These are phyloP conservation scores for Calliopsis andreniformis DNA, from an alignment of 1,140 invertebrate species.

Conservation along the genomic window DNA sequence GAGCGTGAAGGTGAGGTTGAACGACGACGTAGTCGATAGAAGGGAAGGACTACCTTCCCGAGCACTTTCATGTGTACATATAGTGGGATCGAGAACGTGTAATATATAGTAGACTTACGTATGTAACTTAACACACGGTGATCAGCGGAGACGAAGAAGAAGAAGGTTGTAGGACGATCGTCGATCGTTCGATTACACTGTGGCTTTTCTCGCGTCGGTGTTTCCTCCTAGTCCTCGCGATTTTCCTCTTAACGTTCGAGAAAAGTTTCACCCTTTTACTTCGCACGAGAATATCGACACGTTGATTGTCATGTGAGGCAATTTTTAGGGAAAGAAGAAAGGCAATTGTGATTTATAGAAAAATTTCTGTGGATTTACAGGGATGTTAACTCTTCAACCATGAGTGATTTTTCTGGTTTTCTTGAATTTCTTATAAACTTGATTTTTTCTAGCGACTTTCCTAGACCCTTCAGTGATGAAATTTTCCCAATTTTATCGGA, in stretches of 20 bases:
- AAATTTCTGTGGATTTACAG: too few species aligned
- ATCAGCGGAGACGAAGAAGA: neutral
- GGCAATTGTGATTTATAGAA: too few species aligned
- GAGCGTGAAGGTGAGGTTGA: neutral
- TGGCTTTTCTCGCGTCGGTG: conserved; percentile 27
- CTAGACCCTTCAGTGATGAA: too few species aligned
- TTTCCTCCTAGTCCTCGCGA: conserved; percentile 36
- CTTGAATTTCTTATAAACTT: too few species aligned
- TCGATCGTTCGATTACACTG: conserved; percentile 12
- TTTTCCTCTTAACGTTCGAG: conserved; percentile 18
- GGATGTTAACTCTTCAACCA: too few species aligned
- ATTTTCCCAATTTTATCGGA: too few species aligned
- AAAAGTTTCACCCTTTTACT: conserved; percentile 2
- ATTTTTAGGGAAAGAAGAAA: neutral
- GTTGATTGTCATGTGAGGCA: neutral
- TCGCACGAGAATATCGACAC: conserved; percentile 2
- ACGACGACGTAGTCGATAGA: neutral
- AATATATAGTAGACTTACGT: conserved; percentile 10
- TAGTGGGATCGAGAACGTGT: conserved; percentile 16
- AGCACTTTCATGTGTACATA: conserved; percentile 33
- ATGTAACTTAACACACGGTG: conserved; percentile 4
- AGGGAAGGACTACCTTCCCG: neutral
- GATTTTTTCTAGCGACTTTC: too few species aligned
- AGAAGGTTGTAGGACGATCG: conserved; percentile 40
- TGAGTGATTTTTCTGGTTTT: too few species aligned